phyloP scores from a whole-genome alignment of 1,140 invertebrate genomes.

The Elysia chlorotica region DNA sequence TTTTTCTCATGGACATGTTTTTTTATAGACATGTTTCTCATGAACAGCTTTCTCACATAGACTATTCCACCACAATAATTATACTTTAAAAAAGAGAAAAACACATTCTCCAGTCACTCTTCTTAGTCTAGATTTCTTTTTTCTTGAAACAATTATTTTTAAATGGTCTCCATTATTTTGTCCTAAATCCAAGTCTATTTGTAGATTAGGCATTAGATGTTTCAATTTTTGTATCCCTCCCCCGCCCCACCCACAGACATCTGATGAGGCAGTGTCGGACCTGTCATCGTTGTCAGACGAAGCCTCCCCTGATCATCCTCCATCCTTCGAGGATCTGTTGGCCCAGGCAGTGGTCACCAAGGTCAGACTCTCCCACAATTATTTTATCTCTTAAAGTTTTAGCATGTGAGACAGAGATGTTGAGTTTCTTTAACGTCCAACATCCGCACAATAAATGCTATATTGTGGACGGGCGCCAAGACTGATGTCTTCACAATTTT shows the following conservation, averaged over 20 bases:
- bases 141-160: neutral
- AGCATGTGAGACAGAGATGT: neutral
- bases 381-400: neutral
- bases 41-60: no score
- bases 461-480: no score
- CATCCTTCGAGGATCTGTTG: constrained; percentile 51
- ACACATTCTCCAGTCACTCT: neutral
- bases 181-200: neutral
- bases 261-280: constrained; percentile 57
- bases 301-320: constrained; percentile 34
- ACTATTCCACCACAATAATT: no score
- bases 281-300: constrained; percentile 53
- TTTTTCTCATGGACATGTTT: no score
- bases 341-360: constrained; percentile 53
- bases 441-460: no score
- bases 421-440: no score
- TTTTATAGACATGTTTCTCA: no score
- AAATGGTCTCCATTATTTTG: neutral
- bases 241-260: constrained; percentile 37
- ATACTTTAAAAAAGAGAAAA: no score
- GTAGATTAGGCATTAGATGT: neutral
- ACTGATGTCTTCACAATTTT: no score
- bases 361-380: constrained; percentile 29
- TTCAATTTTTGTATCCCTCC: neutral
- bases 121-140: neutral